Evolutionary conservation across 2,797 vertebrate species (phyloP).

Genomic region (Hydrophis major): DNA sequence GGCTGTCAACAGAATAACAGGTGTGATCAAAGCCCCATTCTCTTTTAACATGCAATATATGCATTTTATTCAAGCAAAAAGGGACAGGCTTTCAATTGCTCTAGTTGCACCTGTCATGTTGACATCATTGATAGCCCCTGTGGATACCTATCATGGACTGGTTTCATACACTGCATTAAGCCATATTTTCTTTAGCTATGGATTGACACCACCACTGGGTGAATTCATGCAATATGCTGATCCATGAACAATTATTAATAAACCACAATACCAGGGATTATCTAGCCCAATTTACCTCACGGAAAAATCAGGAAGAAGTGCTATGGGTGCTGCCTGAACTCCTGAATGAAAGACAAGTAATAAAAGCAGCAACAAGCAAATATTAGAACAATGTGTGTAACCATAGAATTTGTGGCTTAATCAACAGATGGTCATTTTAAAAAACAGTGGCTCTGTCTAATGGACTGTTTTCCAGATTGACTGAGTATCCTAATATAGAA

Average conservation of each 20-base stretch:
- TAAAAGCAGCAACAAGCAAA: background rate
- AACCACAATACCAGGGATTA: background rate
- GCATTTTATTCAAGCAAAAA: background rate
- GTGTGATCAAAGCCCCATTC: background rate
- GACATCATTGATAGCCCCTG: background rate
- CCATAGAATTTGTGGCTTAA: background rate
- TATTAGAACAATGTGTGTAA: background rate
- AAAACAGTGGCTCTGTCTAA: background rate
- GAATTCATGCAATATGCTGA: background rate
- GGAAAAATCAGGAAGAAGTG: background rate
- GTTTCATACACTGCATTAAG: background rate
- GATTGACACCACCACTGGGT: background rate
- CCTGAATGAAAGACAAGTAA: background rate
- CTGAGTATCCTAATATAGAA: background rate
- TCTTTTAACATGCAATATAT: background rate
- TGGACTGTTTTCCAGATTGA: background rate
- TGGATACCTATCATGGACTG: background rate
- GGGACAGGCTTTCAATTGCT: background rate
- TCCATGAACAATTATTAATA: background rate
- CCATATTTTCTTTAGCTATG: background rate
- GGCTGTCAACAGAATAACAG: background rate
- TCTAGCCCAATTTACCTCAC: background rate
- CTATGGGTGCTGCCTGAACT: background rate
- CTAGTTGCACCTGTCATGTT: background rate
- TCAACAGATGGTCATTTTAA: background rate